Percentiles rank a stretch among this genome's conserved stretches.
Conservation (phyloP, 1,140 invertebrate species). For the Lordiphosa clarofinis region DNA sequence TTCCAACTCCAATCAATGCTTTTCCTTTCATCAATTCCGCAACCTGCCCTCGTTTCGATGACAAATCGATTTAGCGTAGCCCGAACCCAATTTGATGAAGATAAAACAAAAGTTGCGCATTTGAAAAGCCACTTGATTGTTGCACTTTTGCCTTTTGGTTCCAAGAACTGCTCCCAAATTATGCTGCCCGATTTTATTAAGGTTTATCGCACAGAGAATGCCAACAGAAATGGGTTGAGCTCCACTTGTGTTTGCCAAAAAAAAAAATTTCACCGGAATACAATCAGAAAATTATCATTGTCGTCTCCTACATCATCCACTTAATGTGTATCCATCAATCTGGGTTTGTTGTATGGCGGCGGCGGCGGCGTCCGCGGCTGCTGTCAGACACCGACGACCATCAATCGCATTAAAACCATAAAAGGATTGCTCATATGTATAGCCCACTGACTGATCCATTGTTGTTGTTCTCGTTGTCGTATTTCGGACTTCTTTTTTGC, state of each 20-base stretch:
- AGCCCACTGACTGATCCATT: constrained; percentile 27
- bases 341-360: constrained; percentile 51
- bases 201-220: constrained; percentile 29
- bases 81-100: constrained; percentile 42
- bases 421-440: constrained; percentile 76
- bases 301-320: constrained; percentile 71
- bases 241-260: constrained; percentile 31
- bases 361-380: constrained; percentile 26
- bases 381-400: constrained; percentile 56
- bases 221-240: constrained; percentile 5
- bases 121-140: constrained; percentile 22
- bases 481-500: constrained; percentile 39
- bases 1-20: no score
- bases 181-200: constrained; percentile 63
- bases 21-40: not conserved
- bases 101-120: constrained; percentile 29
- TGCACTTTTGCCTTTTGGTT: constrained; percentile 42
- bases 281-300: constrained; percentile 74
- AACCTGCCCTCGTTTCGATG: constrained; percentile 26
- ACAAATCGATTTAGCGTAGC: constrained; percentile 48
- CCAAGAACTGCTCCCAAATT: constrained; percentile 54
- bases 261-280: constrained; percentile 51
- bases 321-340: constrained; percentile 79
- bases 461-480: constrained; percentile 25
- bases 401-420: constrained; percentile 79